These are phyloP conservation scores for Brachypalpus laphriformis DNA, from an alignment of 2,888 invertebrate genomes.

Conservation along the genomic window DNA sequence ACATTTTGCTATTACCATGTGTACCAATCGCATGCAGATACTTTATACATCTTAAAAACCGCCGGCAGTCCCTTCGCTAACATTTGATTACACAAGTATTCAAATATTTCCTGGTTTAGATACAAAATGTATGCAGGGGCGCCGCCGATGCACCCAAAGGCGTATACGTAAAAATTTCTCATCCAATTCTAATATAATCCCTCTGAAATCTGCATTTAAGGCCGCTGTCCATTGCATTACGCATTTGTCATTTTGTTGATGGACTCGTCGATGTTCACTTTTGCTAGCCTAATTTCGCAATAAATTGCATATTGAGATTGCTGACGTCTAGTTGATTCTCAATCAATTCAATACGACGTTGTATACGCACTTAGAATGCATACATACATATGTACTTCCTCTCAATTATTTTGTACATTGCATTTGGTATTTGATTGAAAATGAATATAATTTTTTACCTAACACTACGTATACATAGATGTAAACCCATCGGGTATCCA, in stretches of 20 bases:
- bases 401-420: neutral
- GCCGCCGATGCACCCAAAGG: conserved; percentile 29
- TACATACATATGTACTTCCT: neutral
- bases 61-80: conserved; percentile 15
- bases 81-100: conserved; percentile 30
- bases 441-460: no score
- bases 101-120: conserved; percentile 66
- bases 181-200: conserved; percentile 40
- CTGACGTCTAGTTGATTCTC: neutral
- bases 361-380: neutral
- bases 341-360: neutral
- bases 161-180: neutral
- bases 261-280: conserved; percentile 43
- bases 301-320: conserved; percentile 20
- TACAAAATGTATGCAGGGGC: conserved; percentile 39
- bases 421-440: neutral
- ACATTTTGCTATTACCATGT: conserved; percentile 55
- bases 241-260: conserved; percentile 21
- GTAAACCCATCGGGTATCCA: neutral
- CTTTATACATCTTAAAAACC: conserved; percentile 42
- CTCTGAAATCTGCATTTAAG: conserved; percentile 56
- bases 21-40: conserved; percentile 43
- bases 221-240: conserved; percentile 26
- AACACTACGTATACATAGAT: no score
- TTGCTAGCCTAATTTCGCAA: conserved; percentile 63